A percentile compares a stretch with the other conserved stretches of the same genome.
These are phyloP conservation scores for Mellivora capensis DNA, from an alignment of 2,113 vertebrate species.

Conservation along the genomic window DNA sequence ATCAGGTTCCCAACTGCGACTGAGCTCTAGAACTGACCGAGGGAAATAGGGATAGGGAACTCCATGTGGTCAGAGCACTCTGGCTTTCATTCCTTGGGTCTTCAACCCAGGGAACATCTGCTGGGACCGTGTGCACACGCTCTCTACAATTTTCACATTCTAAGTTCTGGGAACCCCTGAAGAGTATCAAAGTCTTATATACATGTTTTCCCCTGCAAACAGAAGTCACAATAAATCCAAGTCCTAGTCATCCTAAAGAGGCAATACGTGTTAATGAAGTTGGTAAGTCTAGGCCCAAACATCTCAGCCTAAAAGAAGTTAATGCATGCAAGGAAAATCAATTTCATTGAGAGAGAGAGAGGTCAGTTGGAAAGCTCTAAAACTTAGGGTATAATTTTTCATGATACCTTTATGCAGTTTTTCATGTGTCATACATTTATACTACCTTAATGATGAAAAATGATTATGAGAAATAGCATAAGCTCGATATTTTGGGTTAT, in stretches of 20 bases:
- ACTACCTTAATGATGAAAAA: background rate
- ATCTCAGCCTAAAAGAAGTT: background rate
- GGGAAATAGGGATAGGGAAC: background rate
- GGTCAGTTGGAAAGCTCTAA: background rate
- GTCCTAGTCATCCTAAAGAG: background rate
- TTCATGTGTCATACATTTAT: background rate
- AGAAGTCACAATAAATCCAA: background rate
- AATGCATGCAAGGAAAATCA: background rate
- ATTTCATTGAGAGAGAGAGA: background rate
- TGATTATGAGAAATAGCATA: background rate
- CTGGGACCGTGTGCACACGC: accelerated
- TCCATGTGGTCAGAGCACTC: background rate
- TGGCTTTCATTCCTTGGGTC: background rate
- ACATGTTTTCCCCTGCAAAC: background rate
- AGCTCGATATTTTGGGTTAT: background rate
- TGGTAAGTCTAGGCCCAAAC: background rate
- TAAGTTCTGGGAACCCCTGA: background rate
- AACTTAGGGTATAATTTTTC: background rate
- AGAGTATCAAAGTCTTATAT: background rate
- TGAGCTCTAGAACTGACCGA: background rate
- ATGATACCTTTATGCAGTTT: background rate
- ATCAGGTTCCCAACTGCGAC: background rate
- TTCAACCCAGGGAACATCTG: background rate
- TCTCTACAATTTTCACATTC: background rate
- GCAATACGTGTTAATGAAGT: background rate